Base-by-base conservation (phyloP, 2,113 vertebrate genomes). In the Protobothrops mucrosquamatus region DNA sequence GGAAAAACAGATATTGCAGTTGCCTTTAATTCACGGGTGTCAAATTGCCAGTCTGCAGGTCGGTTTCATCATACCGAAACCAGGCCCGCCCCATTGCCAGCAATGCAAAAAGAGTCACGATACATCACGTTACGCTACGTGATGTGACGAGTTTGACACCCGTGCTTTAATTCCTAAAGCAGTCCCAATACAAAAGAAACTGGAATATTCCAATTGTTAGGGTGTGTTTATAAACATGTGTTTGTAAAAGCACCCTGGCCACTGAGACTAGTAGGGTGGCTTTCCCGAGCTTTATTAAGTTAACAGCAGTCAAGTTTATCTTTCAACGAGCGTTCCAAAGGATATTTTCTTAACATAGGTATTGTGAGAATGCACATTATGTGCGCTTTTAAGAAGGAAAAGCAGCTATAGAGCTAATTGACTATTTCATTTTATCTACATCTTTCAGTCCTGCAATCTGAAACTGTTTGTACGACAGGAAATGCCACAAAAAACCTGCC, bases 401-500 rank as follows among this genome's bases (percentile, higher is more conserved):
- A 56, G 87, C n/a, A 20, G 5, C 94, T 92, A 69, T 8, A 34
- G 54, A 89, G 51, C 29, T 93, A 85, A 81, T 92, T n/a, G 90
- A 87, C 92, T 0, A 26, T 22, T 91, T 1, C 0, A 12, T 95
- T 89, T 93, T 34, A 89, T 85, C 8, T 81, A 52, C 39, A 54
- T 88, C 29, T 94, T 90, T 39, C 39, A 26, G 11, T 61, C 85
- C 54, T 39, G 89, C n/a, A 91, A 87, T 85, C 0, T 20, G 52
- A 88, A 14, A 93, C 0, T 81, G 91, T 22, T 5, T 94, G 74
- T 92, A 96, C 89, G 48, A 85, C 74, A 94, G 87, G 6, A 94
- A 57, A 88, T 43, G n/a, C 85, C 91, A 7, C 95, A 95, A 95
- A 94, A 95, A 97, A 94, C 93, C 57, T 18, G 5, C 61, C 88